phyloP scores from a whole-genome alignment of 2,113 vertebrate genomes.

The Ceuthmochares aereus region DNA sequence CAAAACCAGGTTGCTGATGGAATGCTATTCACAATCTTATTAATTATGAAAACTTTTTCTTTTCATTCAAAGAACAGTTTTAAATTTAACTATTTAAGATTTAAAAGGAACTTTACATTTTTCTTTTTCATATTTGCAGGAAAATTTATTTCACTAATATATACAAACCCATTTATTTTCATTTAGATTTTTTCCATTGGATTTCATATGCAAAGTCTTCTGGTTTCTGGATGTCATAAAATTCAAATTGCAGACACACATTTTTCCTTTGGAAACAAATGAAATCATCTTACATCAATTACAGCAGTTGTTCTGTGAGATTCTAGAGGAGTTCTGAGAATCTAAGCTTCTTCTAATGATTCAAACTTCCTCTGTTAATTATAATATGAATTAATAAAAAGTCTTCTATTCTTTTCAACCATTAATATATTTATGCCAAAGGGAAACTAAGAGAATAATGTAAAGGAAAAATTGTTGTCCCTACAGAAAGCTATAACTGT shows the following conservation, averaged over 20 bases:
- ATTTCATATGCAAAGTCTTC: slow-evolving; percentile 29
- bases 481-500: slow-evolving; percentile 29
- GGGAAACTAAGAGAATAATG: neutral
- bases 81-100: neutral
- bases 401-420: neutral
- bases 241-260: slow-evolving; percentile 10
- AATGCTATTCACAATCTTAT: neutral
- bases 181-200: neutral
- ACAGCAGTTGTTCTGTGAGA: neutral
- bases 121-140: neutral
- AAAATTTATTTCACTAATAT: neutral
- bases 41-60: neutral
- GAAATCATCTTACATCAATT: slow-evolving; percentile 9
- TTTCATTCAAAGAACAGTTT: neutral
- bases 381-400: neutral
- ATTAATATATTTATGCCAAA: neutral
- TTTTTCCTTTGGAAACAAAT: slow-evolving; percentile 43
- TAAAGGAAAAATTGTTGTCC: slow-evolving; percentile 13
- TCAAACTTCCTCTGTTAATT: neutral
- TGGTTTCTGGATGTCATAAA: slow-evolving; percentile 1
- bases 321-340: neutral
- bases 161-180: neutral
- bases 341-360: neutral
- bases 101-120: neutral
- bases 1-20: slow-evolving; percentile 19